A percentile compares a stretch with the other conserved stretches of the same genome.
phyloP scores from a whole-genome alignment of 2,797 vertebrate species.

The Argya squamiceps region DNA sequence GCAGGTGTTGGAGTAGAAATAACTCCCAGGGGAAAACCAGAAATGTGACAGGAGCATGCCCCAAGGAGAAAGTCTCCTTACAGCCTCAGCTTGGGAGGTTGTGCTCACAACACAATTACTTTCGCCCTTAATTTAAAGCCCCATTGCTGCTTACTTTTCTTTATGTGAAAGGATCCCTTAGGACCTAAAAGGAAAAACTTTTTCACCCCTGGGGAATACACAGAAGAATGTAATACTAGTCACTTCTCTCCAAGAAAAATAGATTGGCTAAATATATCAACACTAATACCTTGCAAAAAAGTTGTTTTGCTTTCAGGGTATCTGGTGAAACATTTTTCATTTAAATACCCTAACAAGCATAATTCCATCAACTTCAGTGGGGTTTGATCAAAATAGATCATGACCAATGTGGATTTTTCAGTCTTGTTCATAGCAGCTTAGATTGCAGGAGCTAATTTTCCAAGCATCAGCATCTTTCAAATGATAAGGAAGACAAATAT shows the following conservation, averaged over 20 bases:
- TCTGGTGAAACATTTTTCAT: background rate
- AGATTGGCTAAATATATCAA: background rate
- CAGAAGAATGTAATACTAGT: background rate
- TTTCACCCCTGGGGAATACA: background rate
- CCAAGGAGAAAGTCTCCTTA: background rate
- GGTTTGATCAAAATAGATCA: background rate
- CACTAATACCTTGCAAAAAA: background rate
- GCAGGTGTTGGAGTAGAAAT: background rate
- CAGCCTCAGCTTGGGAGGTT: background rate
- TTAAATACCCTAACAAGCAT: background rate
- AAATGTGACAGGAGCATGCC: background rate
- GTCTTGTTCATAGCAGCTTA: background rate
- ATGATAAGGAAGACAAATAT: background rate
- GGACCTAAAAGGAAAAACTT: background rate
- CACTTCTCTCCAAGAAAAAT: background rate
- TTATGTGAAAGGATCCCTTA: background rate
- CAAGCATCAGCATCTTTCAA: background rate
- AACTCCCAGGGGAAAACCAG: background rate
- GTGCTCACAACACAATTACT: background rate
- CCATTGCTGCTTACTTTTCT: background rate
- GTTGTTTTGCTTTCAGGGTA: background rate
- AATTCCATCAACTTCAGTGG: background rate
- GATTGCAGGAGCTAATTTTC: background rate
- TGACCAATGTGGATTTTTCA: background rate
- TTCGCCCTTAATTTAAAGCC: background rate